Conservation (phyloP, 2,888 invertebrate genomes). For the Hyposoter didymator region DNA sequence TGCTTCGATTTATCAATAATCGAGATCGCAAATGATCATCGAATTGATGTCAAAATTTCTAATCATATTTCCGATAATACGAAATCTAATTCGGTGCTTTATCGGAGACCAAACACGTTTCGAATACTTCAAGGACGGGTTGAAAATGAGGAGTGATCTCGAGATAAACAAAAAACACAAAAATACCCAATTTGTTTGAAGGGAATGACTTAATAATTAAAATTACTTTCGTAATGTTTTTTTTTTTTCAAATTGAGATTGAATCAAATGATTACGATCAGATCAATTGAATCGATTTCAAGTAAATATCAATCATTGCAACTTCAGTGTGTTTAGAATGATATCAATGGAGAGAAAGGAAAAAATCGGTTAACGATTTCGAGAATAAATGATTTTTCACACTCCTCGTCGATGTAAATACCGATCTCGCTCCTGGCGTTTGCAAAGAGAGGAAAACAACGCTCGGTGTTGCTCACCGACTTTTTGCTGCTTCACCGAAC, state of each 20-base stretch:
- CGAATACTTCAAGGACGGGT: background rate
- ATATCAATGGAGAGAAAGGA: background rate
- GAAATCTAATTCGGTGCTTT: background rate
- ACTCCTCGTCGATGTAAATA: conserved; percentile 33
- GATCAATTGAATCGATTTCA: too few relatives aligned
- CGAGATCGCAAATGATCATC: background rate
- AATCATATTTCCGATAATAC: background rate
- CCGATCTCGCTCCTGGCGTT: conserved; percentile 27
- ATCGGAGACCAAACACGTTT: background rate
- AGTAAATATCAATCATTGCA: too few relatives aligned
- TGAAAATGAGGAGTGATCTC: background rate
- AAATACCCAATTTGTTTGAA: background rate
- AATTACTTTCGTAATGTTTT: background rate
- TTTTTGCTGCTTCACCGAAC: background rate
- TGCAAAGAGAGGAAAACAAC: conserved; percentile 21
- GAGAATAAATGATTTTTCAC: conserved; percentile 1
- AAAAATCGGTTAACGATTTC: conserved; percentile 8
- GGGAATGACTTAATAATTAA: background rate
- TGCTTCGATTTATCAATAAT: background rate
- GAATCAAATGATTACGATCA: background rate
- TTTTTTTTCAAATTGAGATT: background rate
- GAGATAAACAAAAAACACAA: background rate
- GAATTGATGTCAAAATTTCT: background rate
- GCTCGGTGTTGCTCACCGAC: conserved; percentile 53
- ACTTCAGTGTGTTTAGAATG: background rate